Percentiles rank a stretch among this genome's conserved stretches.
phyloP scores from a whole-genome alignment of 2,113 vertebrate species.

The Cercocebus atys region DNA sequence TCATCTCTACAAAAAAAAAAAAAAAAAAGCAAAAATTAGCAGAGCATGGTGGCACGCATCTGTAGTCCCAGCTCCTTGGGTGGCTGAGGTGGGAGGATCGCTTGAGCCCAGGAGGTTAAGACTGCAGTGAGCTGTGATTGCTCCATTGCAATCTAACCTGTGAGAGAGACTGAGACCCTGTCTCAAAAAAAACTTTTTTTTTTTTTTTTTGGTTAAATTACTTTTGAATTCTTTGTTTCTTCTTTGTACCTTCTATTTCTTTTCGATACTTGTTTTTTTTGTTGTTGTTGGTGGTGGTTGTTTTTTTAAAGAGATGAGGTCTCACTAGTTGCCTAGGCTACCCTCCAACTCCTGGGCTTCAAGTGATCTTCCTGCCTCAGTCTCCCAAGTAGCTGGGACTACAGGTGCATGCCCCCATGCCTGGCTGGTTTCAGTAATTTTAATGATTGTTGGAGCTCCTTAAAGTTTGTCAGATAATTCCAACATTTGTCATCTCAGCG shows the following conservation, averaged over 20 bases:
- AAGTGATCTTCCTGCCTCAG: neutral
- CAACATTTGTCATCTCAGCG: neutral
- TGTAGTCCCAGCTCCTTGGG: too few species aligned
- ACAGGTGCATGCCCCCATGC: neutral
- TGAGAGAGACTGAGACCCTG: too few species aligned
- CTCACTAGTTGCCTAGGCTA: neutral
- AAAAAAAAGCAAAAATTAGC: too few species aligned
- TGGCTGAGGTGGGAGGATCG: too few species aligned
- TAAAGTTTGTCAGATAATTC: neutral
- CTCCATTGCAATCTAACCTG: too few species aligned
- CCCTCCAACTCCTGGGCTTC: neutral
- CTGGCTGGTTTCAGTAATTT: neutral
- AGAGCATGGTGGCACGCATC: too few species aligned
- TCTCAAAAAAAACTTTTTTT: too few species aligned
- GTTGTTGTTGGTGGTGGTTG: accelerated
- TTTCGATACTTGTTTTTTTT: neutral
- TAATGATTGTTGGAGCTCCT: neutral
- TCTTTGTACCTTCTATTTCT: neutral
- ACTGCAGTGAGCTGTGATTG: too few species aligned
- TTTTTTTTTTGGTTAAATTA: neutral
- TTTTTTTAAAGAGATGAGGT: neutral
- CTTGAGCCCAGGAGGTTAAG: too few species aligned
- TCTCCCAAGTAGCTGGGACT: neutral
- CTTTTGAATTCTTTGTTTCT: neutral
- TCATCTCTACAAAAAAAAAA: too few species aligned